Conservation (phyloP, 1,140 invertebrate genomes). For the Brachystomella parvula region DNA sequence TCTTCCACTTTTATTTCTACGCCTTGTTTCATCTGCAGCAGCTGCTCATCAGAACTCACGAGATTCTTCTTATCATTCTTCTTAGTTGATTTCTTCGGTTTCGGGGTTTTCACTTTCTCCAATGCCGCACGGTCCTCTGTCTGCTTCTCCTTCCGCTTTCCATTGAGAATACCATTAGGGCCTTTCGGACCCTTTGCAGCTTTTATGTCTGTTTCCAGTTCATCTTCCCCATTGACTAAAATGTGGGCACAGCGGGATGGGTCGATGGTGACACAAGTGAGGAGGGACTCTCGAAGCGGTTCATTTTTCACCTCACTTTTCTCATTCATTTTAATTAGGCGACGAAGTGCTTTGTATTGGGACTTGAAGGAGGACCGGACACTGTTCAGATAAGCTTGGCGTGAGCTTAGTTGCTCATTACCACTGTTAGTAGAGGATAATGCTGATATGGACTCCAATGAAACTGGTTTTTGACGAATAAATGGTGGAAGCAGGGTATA, state of each 20-base stretch:
- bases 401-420: background rate
- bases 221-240: conserved; percentile 19
- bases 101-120: background rate
- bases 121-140: too few species aligned
- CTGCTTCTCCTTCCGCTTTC: too few species aligned
- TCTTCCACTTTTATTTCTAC: too few species aligned
- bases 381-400: conserved; percentile 15
- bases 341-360: conserved; percentile 29
- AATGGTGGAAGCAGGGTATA: background rate
- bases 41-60: background rate
- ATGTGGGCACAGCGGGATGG: conserved; percentile 30
- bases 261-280: conserved; percentile 21
- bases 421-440: background rate
- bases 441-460: too few species aligned
- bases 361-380: conserved; percentile 27
- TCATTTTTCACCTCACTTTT: conserved; percentile 24
- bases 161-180: background rate
- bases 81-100: background rate
- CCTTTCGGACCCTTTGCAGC: background rate
- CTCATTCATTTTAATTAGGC: conserved; percentile 22
- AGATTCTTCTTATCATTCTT: background rate
- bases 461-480: too few species aligned
- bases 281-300: conserved; percentile 24
- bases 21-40: too few species aligned
- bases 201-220: background rate